Base-by-base conservation (phyloP, 2,888 invertebrate genomes). In the Athalia cordata region DNA sequence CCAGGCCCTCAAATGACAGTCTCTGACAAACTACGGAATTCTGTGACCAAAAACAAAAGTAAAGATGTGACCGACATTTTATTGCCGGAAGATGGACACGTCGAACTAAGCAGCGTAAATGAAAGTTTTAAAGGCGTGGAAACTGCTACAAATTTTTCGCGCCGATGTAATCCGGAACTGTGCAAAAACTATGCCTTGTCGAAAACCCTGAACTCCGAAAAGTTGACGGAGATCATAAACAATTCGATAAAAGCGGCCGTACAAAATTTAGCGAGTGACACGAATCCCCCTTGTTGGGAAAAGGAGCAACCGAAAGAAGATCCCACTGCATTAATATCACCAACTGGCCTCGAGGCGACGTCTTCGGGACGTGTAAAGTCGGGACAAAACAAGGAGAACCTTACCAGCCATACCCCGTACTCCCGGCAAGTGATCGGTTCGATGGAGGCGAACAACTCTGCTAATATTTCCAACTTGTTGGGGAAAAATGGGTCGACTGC, bases 241-340 rank as follows among this genome's bases (percentile, higher is more conserved):
- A 83, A 77, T 64, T 85, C 85, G 55, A 84, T 85, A 59, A 87
- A 86, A 77, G 84, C 85, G 75, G 85, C 86, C 7, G 77, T 86
- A 55, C 64, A 85, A 68, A 84, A 77, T 55, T 83, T 86, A 13
- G 84, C 83, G n/a, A 82, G 82, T 75, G 81, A 84, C 13, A 45
- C 68, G 9, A 68, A 68, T 68, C 55, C 52, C 5, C 11, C 52
- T 11, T 15, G 43, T 55, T 68, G 68, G 68, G 43, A n/a, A 29
- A n/a, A 49, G 7, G 15, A 67, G 7, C 9, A 59, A 59, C 29
- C 6, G 13, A 57, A 59, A 13, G 47, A 59, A 47, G 15, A 47
- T 49, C 55, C 4, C 9, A 45, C 13, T 15, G 1, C 59, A 9
- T 45, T 59, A 29, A 55, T 52, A 11, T 5, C 5, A 5, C 55